A percentile compares a stretch with the other conserved stretches of the same genome.
Evolutionary conservation across 2,797 vertebrate species (phyloP).

Genomic region (Diplodus puntazzo): DNA sequence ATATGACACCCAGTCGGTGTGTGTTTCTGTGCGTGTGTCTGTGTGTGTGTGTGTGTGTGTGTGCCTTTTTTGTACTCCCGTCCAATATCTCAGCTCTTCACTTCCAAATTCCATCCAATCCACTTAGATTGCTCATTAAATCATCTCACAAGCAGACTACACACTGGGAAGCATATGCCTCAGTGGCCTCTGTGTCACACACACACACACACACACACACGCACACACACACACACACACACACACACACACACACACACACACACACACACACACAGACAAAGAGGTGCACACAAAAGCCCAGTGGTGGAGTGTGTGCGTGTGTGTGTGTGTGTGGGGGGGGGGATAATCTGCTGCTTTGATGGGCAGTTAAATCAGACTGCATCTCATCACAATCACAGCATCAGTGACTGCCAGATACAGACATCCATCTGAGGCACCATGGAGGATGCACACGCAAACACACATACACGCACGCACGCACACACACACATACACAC

Average conservation of each 20-base stretch:
- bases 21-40: background rate
- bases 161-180: constrained; percentile 45
- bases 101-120: constrained; percentile 38
- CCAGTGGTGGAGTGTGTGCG: background rate
- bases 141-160: constrained; percentile 49
- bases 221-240: constrained; percentile 30
- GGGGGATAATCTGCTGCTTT: constrained; percentile 54
- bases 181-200: constrained; percentile 17
- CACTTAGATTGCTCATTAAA: constrained; percentile 52
- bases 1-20: background rate
- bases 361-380: constrained; percentile 70
- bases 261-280: too few relatives aligned
- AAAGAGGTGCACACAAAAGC: constrained; percentile 17
- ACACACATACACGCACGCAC: constrained; percentile 5
- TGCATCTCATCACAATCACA: constrained; percentile 65
- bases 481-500: background rate
- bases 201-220: constrained; percentile 35
- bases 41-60: constrained; percentile 15
- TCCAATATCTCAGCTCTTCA: constrained; percentile 26
- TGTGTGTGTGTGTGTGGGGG: background rate
- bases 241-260: too few relatives aligned
- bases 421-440: constrained; percentile 59
- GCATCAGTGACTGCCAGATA: constrained; percentile 50
- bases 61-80: constrained; percentile 2
- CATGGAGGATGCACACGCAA: constrained; percentile 27